Percentiles rank a stretch among this genome's conserved stretches.
These are phyloP conservation scores for Druceiella hillmani DNA, from an alignment of 2,888 invertebrate species.

Conservation along the genomic window DNA sequence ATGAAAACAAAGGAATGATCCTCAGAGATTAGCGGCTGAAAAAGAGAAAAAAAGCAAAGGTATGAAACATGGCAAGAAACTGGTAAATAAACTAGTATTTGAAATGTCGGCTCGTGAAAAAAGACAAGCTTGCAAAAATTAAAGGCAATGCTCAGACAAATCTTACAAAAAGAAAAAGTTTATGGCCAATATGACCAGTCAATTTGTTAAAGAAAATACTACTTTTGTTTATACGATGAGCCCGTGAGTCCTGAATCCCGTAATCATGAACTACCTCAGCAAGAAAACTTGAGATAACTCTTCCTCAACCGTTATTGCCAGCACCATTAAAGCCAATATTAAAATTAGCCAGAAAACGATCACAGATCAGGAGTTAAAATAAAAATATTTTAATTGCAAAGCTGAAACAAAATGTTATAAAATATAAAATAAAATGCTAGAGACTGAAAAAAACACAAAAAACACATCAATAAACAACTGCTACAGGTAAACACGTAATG, in stretches of 20 bases:
- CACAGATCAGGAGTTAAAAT: constrained; percentile 3
- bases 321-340: too few species aligned
- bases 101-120: too few species aligned
- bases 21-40: constrained; percentile 7
- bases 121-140: constrained; percentile 3
- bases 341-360: too few species aligned
- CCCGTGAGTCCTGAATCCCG: neutral
- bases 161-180: constrained; percentile 5
- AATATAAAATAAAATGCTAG: constrained; percentile 11
- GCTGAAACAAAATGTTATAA: constrained; percentile 4
- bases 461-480: too few species aligned
- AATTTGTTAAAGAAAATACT: constrained; percentile 5
- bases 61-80: constrained; percentile 2
- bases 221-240: constrained; percentile 1
- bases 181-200: neutral
- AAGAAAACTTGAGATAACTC: too few species aligned
- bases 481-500: constrained; percentile 9
- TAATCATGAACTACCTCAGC: too few species aligned
- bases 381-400: constrained; percentile 2
- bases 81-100: too few species aligned
- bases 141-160: constrained; percentile 3
- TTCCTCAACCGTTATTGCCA: too few species aligned
- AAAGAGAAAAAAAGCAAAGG: constrained; percentile 6
- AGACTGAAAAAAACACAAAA: constrained; percentile 10
- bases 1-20: constrained; percentile 5